Evolutionary conservation across 23 tunicate genomes (phyloP), one percentile per base, ranked within the genome.

Genomic region (Aplidium turbinatum): DNA sequence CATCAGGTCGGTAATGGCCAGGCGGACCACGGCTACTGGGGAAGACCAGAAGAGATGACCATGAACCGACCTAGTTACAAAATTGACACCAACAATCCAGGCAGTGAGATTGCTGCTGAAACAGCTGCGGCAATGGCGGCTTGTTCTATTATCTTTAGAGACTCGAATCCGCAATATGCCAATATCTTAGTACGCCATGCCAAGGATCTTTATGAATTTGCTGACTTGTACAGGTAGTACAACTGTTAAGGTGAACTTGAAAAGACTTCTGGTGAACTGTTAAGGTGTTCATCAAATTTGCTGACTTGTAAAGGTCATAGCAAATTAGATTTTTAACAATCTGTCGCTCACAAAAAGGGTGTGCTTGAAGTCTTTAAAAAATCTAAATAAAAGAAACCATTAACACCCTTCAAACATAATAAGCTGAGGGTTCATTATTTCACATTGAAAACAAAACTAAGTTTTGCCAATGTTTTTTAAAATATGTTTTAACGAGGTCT

Each of bases 121-220:
- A 87, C 90, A 13, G 94, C 99, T 7, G 99, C 99, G 0, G 95
- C 99, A 7, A 31, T 94, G 47, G 95, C 95, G 18, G 99, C 99
- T 38, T 28, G 73, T 33, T 87, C 99, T 19, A 75, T 94, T 11
- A 67, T 94, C 21, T 94, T 94, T 68, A 64, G 76, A 3, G 58
- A 73, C 0, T 53, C 63, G 9, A 75, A 82, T 22, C 77, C 80
- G 4, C 24, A 47, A 4, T 94, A 94, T 76, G 81, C 99, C 46
- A 78, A 78, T 26, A 52, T 69, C 46, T 75, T 89, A 40, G 40
- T 94, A 50, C 67, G 77, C 42, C 99, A 94, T 66, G 99, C 99
- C 13, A 87, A 76, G 35, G 95, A 94, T 31, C 57, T 94, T 38
- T 94, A 89, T 64, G 99, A 87, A 34, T 94, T 94, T 65, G 99